Conservation (phyloP, 2,797 vertebrate species). For the Enteromius thamalakanensis region DNA sequence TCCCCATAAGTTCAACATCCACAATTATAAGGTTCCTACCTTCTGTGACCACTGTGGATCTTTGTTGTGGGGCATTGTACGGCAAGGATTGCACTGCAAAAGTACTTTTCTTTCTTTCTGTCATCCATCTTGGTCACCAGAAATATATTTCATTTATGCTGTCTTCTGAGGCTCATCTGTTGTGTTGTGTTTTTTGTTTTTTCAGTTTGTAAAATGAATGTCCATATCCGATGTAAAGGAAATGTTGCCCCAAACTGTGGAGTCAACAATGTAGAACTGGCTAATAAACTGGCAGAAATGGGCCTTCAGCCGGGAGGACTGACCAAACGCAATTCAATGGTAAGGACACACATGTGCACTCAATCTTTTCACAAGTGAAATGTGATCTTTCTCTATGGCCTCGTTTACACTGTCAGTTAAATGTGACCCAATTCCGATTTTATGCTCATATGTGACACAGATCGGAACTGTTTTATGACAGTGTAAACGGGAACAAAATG, state of each 20-base stretch:
- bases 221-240: slow-evolving; percentile 94
- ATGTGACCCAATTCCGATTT: no score
- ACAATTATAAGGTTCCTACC: slow-evolving; percentile 95
- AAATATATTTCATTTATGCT: background rate
- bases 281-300: slow-evolving; percentile 92
- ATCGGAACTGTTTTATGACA: no score
- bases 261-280: slow-evolving; percentile 91
- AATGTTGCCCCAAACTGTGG: slow-evolving; percentile 95
- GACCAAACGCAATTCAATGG: slow-evolving; percentile 74
- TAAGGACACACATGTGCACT: slow-evolving; percentile 48
- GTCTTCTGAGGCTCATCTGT: slow-evolving; percentile 20
- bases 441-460: no score
- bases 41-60: slow-evolving; percentile 98
- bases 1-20: slow-evolving; percentile 91
- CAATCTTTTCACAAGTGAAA: background rate
- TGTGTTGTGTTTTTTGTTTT: slow-evolving; percentile 30
- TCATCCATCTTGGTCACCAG: background rate
- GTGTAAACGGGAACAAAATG: no score
- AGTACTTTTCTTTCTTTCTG: slow-evolving; percentile 72
- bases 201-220: slow-evolving; percentile 95
- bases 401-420: no score
- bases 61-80: slow-evolving; percentile 92
- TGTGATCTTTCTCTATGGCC: background rate
- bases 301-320: slow-evolving; percentile 90
- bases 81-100: slow-evolving; percentile 96